Conservation (phyloP, 2,797 vertebrate genomes). For the Tapirus indicus region DNA sequence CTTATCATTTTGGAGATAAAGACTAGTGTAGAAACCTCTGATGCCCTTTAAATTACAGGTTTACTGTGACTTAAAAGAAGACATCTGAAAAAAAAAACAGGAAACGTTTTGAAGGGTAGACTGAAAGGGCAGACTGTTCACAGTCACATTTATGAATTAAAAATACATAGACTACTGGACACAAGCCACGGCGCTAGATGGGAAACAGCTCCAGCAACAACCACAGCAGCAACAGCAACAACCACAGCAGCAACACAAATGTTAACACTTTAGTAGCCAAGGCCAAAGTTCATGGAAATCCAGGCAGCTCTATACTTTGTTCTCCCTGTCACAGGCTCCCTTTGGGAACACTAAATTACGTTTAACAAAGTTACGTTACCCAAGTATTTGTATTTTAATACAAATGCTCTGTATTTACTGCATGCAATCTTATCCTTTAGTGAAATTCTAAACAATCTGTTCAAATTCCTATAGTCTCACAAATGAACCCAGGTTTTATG, state of each 20-base stretch:
- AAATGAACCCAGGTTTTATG: neutral
- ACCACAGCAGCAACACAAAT: neutral
- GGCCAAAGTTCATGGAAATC: neutral
- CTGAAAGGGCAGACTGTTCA: neutral
- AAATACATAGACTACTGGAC: neutral
- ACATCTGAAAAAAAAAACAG: neutral
- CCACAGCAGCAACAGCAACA: neutral
- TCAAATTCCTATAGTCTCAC: neutral
- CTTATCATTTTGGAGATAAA: slow-evolving; percentile 33
- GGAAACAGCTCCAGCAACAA: neutral
- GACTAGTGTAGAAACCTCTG: slow-evolving; percentile 12
- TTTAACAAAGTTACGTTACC: neutral
- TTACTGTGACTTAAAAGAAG: neutral
- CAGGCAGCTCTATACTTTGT: neutral
- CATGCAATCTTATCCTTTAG: neutral
- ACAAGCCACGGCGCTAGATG: neutral
- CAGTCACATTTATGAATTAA: neutral
- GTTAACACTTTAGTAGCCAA: no score
- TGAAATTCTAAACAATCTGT: neutral
- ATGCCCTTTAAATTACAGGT: neutral
- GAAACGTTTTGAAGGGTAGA: neutral
- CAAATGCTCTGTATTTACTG: neutral
- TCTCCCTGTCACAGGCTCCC: neutral
- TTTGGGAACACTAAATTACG: neutral
- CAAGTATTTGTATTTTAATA: neutral